A percentile compares a stretch with the other conserved stretches of the same genome.
phyloP scores from a whole-genome alignment of 37 sponge, comb jelly and placozoan genomes.

The Crambe crambe region DNA sequence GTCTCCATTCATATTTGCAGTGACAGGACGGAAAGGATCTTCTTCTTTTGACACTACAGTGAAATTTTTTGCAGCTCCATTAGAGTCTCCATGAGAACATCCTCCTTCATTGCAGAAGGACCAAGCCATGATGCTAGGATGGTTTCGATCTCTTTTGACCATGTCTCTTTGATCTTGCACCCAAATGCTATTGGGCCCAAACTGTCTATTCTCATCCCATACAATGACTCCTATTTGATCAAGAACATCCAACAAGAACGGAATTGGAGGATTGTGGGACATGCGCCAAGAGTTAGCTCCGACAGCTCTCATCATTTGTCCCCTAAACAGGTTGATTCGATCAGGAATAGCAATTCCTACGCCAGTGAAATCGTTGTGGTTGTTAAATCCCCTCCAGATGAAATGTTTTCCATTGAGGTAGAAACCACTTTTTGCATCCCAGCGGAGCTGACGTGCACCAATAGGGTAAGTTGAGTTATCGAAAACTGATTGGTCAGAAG shows the following conservation, averaged over 20 bases:
- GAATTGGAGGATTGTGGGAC: conserved; percentile 68
- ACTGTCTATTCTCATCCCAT: conserved; percentile 69
- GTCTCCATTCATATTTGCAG: conserved; percentile 35
- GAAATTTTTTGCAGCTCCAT: conserved; percentile 17
- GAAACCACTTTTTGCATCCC: too few species aligned
- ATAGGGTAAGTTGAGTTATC: too few species aligned
- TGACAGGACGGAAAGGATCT: conserved; percentile 51
- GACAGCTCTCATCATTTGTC: too few species aligned
- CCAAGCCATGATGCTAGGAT: conserved; percentile 66
- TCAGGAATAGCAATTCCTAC: too few species aligned
- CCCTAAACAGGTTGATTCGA: too few species aligned
- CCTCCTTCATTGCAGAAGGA: conserved; percentile 71
- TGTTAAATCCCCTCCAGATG: too few species aligned
- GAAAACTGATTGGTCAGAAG: too few species aligned
- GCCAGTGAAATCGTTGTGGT: too few species aligned
- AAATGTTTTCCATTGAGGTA: too few species aligned
- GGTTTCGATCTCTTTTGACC: conserved; percentile 69
- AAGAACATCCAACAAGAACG: conserved; percentile 48
- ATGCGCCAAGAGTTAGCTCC: conserved; percentile 65
- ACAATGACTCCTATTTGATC: conserved; percentile 55
- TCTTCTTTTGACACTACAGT: conserved; percentile 19
- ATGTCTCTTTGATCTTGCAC: conserved; percentile 43
- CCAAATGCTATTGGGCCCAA: conserved; percentile 47
- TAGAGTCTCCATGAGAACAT: conserved; percentile 14
- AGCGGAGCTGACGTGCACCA: too few species aligned